Evolutionary conservation across 2,888 invertebrate genomes (phyloP), one percentile per base, ranked within the genome.

Genomic region (Lasioglossum zephyrum): DNA sequence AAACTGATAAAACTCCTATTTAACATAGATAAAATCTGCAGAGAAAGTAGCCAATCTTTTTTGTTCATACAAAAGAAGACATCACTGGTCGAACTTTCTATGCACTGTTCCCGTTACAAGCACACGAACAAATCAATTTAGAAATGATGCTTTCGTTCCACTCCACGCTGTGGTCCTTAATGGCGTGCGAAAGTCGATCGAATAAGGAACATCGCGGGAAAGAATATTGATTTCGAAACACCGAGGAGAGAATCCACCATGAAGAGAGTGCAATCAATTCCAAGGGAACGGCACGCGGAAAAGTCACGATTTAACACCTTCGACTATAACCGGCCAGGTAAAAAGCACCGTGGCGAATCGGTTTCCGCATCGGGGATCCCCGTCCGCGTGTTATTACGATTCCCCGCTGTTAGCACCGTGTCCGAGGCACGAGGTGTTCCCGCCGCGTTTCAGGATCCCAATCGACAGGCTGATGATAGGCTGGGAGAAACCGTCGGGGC

Each of bases 391-490:
- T 83, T 83, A 83, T 83, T 83, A 83, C 76, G 83, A 83, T 83
- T 72, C 83, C 60, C 63, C 31, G 73, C 80, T 79, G 82, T 80
- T 82, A 80, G 36, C 53, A 36, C 44, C 44, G 31, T 53, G 26
- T 73, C 39, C 77, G 49, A 22, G 39, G 53, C 70, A n/a, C 26
- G 57, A 44, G 63, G 63, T 73, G 11, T 74, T 77, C 72, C 13
- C 53, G 78, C 39, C n/a, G 63, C 57, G 75, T 16, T 41, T 63
- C 70, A 41, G 77, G 77, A 80, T 80, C 77, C 66, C 81, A 73
- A 84, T 88, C 75, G 88, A 84, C 74, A 26, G 70, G 39, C 75
- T 82, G 84, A 88, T 88, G 88, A 88, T 84, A 88, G 88, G 74
- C 82, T 79, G 73, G 36, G 63, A 78, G 78, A 63, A 36, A 78